phyloP scores from a whole-genome alignment of 2,797 vertebrate species.

The Hapalemur alaotrensis region DNA sequence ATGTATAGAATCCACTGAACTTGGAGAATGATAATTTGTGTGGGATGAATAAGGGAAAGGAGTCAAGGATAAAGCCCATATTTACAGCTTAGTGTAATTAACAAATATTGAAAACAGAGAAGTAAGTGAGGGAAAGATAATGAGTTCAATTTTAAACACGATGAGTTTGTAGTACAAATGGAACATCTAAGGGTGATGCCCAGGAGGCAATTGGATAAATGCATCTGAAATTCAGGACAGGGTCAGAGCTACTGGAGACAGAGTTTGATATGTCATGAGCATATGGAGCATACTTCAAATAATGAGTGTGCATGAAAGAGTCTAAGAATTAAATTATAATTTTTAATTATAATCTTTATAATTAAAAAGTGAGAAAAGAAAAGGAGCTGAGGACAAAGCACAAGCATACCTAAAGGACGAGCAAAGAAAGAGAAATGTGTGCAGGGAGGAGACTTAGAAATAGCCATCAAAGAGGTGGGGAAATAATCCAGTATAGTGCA shows the following conservation, averaged over 20 bases:
- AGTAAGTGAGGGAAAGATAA: not conserved
- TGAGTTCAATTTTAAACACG: not conserved
- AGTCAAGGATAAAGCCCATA: not conserved
- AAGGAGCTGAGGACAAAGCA: not conserved
- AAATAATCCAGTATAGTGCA: not conserved
- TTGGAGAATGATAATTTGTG: not conserved
- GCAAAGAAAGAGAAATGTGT: not conserved
- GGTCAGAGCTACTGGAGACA: not conserved
- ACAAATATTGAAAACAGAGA: not conserved
- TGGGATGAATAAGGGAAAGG: not conserved
- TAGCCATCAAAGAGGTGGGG: not conserved
- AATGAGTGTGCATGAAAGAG: not conserved
- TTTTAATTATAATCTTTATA: conserved; percentile 25
- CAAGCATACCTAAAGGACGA: not conserved
- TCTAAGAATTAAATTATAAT: not conserved
- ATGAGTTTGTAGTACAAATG: not conserved
- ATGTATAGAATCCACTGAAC: not conserved
- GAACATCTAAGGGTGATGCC: not conserved
- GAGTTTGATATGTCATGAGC: not conserved
- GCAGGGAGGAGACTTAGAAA: not conserved
- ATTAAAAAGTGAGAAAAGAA: not conserved
- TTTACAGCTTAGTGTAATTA: not conserved
- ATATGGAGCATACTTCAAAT: not conserved
- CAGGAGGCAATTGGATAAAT: not conserved
- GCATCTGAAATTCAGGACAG: not conserved